Evolutionary conservation across 2,797 vertebrate species (phyloP).

Genomic region (Pristis pectinata): DNA sequence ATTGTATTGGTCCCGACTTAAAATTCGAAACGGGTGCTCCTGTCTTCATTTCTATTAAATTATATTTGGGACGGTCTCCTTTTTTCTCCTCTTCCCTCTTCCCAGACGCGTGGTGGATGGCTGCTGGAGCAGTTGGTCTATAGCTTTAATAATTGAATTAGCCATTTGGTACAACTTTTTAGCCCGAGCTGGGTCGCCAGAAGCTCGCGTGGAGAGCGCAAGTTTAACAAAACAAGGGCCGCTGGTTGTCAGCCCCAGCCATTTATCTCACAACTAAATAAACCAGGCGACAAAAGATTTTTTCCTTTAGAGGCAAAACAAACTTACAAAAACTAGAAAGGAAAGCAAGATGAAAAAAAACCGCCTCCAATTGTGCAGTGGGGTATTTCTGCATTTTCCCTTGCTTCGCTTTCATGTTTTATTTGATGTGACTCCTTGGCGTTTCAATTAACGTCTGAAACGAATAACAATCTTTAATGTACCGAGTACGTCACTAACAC

Average conservation of each 20-base stretch:
- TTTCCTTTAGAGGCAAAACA: conserved; percentile 51
- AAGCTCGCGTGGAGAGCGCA: conserved; percentile 80
- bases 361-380: conserved; percentile 24
- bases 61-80: conserved; percentile 86
- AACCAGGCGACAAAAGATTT: conserved; percentile 55
- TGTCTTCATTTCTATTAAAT: conserved; percentile 97
- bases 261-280: conserved; percentile 34
- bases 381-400: not conserved
- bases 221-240: conserved; percentile 69
- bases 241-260: conserved; percentile 53
- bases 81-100: conserved; percentile 62
- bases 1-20: conserved; percentile 95
- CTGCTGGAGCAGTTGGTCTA: conserved; percentile 90
- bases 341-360: conserved; percentile 48
- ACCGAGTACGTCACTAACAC: not conserved
- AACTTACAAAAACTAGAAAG: conserved; percentile 56
- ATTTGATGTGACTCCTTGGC: not conserved
- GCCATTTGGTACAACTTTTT: conserved; percentile 90
- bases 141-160: conserved; percentile 96
- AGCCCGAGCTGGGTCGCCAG: conserved; percentile 56
- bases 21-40: conserved; percentile 92
- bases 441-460: not conserved
- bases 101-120: conserved; percentile 97
- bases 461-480: not conserved
- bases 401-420: not conserved